phyloP scores from a whole-genome alignment of 2,113 vertebrate species.

The Phodopus roborovskii region DNA sequence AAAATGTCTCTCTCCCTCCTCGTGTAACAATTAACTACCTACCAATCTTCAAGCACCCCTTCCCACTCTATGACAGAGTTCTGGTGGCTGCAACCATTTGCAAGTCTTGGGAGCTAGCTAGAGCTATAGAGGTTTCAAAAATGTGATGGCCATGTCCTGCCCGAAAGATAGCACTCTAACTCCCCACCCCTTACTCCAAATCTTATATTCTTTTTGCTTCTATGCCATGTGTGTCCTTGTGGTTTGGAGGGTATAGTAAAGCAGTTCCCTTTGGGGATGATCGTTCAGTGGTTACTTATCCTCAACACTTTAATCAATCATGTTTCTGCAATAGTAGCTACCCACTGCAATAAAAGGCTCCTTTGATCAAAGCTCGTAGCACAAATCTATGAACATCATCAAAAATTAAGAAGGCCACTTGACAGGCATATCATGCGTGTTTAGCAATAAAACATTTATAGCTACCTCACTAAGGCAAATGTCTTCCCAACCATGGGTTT shows the following conservation, averaged over 20 bases:
- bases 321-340: background rate
- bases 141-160: background rate
- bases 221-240: too few species aligned
- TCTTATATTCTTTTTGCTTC: too few species aligned
- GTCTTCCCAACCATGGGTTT: background rate
- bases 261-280: too few species aligned
- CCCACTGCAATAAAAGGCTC: background rate
- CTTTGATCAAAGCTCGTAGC: background rate
- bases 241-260: too few species aligned
- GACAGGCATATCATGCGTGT: background rate
- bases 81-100: background rate
- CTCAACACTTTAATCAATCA: background rate
- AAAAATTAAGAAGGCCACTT: background rate
- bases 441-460: background rate
- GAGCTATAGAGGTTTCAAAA: background rate
- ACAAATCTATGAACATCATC: background rate
- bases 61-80: background rate
- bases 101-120: background rate
- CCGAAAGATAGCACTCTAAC: background rate
- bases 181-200: background rate
- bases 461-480: background rate
- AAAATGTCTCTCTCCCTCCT: background rate
- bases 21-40: background rate
- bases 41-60: background rate
- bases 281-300: background rate